Base-by-base conservation (phyloP, 92 coral and sea anemone species). In the Porites cylindrica region DNA sequence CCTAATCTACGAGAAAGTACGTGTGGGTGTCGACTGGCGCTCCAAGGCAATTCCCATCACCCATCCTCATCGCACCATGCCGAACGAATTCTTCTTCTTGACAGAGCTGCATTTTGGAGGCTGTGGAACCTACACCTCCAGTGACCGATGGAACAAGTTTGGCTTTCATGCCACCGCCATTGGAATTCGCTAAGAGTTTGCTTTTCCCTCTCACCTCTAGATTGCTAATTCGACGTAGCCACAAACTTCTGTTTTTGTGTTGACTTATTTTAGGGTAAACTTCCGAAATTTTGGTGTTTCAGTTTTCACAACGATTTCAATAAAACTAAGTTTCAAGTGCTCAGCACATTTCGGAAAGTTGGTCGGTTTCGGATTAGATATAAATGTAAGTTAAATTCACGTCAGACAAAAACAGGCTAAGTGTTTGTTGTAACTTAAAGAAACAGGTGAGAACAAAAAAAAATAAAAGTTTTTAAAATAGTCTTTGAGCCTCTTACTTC, bases 41-140 rank as follows among this genome's bases (percentile, higher is more conserved):
- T 12, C 20, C 8, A 66, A 75, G 62, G 93, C 86, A 1, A 32
- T 32, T 63, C 78, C 88, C 14, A 50, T 72, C 4, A 19, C 4
- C 60, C 75, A 77, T 60, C 80, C 92, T 1, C 67, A 61, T 51
- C 92, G 93, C 66, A 73, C 51, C 17, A 66, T 87, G 72, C 91
- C 94, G 2, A 71, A 75, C 52, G 81, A 91, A 17, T 91, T 69
- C 86, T 87, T 92, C 77, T 85, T 92, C 88, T 77, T 92, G 17
- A 92, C 95, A 24, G 95, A 92, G 88, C 23, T 92, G 77, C 95
- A 92, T 38, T 89, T 92, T 63, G 95, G 95, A 20, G 95, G 95
- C 50, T 92, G 95, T 58, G 95, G 95, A 17, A 72, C 85, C 63
- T 92, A 89, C 86, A 92, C 93, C 0, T 89, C 95, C 63, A 92